Base-by-base conservation (phyloP, 1,140 invertebrate genomes). In the Brachionus calyciflorus region DNA sequence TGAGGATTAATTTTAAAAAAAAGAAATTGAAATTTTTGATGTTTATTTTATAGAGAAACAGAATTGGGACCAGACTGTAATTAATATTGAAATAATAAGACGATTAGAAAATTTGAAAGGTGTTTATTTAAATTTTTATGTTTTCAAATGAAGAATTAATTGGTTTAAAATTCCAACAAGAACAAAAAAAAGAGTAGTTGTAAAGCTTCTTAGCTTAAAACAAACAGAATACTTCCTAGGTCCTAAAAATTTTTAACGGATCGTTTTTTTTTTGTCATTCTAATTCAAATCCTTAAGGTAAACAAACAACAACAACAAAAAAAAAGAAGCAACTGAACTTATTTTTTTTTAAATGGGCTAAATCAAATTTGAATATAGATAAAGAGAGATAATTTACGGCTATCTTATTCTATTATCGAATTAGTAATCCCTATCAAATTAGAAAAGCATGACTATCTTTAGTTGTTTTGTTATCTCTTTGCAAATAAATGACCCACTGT, bases 391-490 rank as follows among this genome's bases (percentile, higher is more conserved):
- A 55, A 55, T 55, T 55, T 55, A 28, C 51, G n/a, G n/a, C 51
- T 55, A 55, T 55, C 51, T n/a, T 55, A 10, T 26, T 10, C 51
- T 55, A 55, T 55, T 55, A 55, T 55, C 51, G 33, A 55, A 55
- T 55, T 55, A 55, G 51, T 55, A 55, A 55, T 55, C 51, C 51
- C 51, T 55, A 55, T 55, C 51, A 55, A 55, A 55, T 55, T 55
- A 55, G 51, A 3, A 24, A 28, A 55, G 51, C 51, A 55, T 55
- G 51, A 55, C 51, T 55, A 55, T 55, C 51, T 14, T 28, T 55
- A 28, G 51, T 28, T 55, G 33, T 55, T 28, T 55, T n/a, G n/a
- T n/a, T n/a, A n/a, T n/a, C n/a, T n/a, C n/a, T n/a, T n/a, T n/a
- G n/a, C n/a, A n/a, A n/a, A n/a, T n/a, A n/a, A n/a, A n/a, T n/a